Percentiles rank a stretch among this genome's conserved stretches.
Evolutionary conservation across 1,140 invertebrate species (phyloP).

Genomic region (Chironomus tepperi): DNA sequence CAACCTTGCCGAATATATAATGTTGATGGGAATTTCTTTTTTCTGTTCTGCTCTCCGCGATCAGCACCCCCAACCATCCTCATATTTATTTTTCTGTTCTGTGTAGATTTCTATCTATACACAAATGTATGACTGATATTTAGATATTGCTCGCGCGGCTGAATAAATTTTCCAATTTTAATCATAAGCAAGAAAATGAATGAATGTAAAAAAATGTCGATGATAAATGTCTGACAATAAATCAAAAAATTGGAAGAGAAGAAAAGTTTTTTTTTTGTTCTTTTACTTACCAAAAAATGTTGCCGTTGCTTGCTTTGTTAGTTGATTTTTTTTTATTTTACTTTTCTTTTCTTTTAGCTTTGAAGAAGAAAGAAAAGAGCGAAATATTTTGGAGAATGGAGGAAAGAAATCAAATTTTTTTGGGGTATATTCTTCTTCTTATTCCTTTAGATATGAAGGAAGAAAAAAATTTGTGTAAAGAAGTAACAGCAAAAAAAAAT

Average conservation of each 20-base stretch:
- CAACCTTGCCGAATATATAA: no score
- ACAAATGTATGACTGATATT: background rate
- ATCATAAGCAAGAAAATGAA: background rate
- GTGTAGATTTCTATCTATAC: no score
- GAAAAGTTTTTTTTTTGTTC: no score
- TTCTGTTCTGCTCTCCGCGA: no score
- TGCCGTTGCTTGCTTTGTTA: background rate
- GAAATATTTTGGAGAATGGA: no score
- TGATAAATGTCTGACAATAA: conserved; percentile 21
- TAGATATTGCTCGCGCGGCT: background rate
- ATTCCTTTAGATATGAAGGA: background rate
- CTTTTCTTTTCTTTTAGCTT: background rate
- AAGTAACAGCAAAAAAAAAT: no score
- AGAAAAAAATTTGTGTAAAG: no score
- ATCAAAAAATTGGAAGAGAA: conserved; percentile 13
- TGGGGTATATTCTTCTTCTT: background rate
- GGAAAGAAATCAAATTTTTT: no score
- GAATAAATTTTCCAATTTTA: conserved; percentile 22
- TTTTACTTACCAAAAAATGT: conserved; percentile 8
- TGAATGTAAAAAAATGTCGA: background rate
- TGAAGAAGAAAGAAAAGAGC: no score
- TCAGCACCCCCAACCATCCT: no score
- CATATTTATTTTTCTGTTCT: no score
- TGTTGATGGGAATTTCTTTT: no score
- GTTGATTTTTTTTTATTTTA: background rate